Conservation (phyloP, 2,797 vertebrate species). For the Sebastolobus altivelis region DNA sequence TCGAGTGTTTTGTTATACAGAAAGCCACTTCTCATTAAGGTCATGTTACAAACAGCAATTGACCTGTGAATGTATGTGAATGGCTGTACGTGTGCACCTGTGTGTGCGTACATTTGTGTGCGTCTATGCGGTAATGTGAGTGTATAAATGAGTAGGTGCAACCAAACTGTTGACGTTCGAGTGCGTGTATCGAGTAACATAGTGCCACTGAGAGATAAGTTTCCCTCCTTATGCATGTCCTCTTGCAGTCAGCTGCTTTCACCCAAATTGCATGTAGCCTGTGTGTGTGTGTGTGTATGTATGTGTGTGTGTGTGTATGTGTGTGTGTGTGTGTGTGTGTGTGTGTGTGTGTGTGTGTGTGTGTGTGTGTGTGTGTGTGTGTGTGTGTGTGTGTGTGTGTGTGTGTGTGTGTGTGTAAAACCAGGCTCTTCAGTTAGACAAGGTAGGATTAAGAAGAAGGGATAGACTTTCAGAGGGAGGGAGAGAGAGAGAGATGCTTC, state of each 20-base stretch:
- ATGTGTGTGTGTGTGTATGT: constrained; percentile 31
- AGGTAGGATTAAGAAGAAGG: constrained; percentile 81
- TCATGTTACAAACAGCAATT: constrained; percentile 73
- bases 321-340: constrained; percentile 36
- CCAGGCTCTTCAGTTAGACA: constrained; percentile 74
- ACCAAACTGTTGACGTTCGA: constrained; percentile 46
- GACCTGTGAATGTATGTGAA: constrained; percentile 63
- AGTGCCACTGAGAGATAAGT: constrained; percentile 56
- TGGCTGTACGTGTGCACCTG: constrained; percentile 9
- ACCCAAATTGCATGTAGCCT: constrained; percentile 52
- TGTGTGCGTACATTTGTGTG: constrained; percentile 1
- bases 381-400: constrained; percentile 38
- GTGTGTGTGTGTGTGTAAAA: constrained; percentile 50
- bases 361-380: constrained; percentile 29
- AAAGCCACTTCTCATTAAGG: constrained; percentile 65
- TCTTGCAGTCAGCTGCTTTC: constrained; percentile 56
- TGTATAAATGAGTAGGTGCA: constrained; percentile 35
- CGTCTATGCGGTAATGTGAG: neutral
- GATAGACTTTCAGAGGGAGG: constrained; percentile 78
- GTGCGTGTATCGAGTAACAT: constrained; percentile 58
- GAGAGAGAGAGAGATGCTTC: constrained; percentile 63
- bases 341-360: constrained; percentile 37
- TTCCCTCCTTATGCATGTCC: constrained; percentile 69
- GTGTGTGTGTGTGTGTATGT: constrained; percentile 27
- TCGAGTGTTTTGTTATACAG: constrained; percentile 69